Percentiles rank a stretch among this genome's conserved stretches.
These are phyloP conservation scores for Sebastes steindachneri DNA, from an alignment of 2,797 vertebrate genomes.

Conservation along the genomic window DNA sequence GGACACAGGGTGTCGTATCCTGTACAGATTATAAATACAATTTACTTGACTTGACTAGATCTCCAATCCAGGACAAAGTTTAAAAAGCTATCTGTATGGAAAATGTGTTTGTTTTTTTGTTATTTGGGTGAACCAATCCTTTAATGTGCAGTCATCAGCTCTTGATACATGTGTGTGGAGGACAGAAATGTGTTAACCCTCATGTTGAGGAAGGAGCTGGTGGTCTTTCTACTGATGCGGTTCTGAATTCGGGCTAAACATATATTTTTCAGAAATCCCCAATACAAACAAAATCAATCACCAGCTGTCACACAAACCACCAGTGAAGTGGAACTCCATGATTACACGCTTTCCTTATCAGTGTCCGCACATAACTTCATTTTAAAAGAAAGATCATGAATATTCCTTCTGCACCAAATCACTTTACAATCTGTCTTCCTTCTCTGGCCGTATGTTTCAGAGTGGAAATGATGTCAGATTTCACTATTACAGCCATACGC, in stretches of 20 bases:
- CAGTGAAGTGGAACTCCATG: constrained; percentile 67
- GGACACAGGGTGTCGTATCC: too few relatives aligned
- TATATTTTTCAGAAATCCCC: constrained; percentile 58
- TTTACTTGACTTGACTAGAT: neutral
- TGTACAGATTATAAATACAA: neutral
- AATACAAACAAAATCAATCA: constrained; percentile 79
- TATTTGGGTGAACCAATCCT: neutral
- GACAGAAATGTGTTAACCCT: constrained; percentile 40
- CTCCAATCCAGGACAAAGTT: neutral
- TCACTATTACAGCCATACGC: constrained; percentile 79
- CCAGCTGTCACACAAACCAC: constrained; percentile 66
- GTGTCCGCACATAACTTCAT: constrained; percentile 23
- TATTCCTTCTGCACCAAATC: constrained; percentile 47
- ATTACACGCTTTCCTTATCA: constrained; percentile 73
- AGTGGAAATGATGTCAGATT: constrained; percentile 82
- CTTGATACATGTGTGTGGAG: neutral
- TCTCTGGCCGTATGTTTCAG: constrained; percentile 63
- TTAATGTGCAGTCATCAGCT: neutral
- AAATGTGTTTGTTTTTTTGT: neutral
- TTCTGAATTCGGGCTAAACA: constrained; percentile 55
- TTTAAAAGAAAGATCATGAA: constrained; percentile 46
- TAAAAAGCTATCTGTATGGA: neutral
- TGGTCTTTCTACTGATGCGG: constrained; percentile 46
- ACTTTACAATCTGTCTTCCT: constrained; percentile 51
- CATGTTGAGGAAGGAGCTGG: constrained; percentile 39